Evolutionary conservation across 2,113 vertebrate genomes (phyloP).

Genomic region (Crotalus viridis): DNA sequence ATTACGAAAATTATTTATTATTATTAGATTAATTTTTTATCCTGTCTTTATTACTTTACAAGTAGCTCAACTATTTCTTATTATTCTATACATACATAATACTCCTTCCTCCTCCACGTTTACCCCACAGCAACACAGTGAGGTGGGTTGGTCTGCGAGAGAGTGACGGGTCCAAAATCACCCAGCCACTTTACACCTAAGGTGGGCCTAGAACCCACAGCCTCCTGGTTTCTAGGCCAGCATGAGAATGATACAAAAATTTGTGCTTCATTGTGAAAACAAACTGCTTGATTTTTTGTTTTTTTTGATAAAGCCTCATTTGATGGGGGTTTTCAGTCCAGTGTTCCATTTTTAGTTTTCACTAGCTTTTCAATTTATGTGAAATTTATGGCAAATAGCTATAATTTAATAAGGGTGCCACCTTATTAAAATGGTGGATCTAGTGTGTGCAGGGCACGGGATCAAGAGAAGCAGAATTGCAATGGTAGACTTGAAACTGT

Average conservation of each 20-base stretch:
- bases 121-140: neutral
- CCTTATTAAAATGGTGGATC: neutral
- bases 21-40: neutral
- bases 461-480: neutral
- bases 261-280: neutral
- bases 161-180: neutral
- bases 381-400: neutral
- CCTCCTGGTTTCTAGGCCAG: neutral
- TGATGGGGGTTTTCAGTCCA: neutral
- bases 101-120: neutral
- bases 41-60: neutral
- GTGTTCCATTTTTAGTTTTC: neutral
- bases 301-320: neutral
- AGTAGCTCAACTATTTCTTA: neutral
- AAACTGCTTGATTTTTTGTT: neutral
- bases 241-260: neutral
- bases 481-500: neutral
- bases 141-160: neutral
- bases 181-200: neutral
- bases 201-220: neutral
- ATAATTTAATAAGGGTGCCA: neutral
- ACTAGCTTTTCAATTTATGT: neutral
- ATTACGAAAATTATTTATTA: neutral
- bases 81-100: neutral
- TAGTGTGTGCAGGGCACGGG: neutral